These are phyloP conservation scores for Amphipoea lucens DNA, from an alignment of 2,888 invertebrate species.

Conservation along the genomic window DNA sequence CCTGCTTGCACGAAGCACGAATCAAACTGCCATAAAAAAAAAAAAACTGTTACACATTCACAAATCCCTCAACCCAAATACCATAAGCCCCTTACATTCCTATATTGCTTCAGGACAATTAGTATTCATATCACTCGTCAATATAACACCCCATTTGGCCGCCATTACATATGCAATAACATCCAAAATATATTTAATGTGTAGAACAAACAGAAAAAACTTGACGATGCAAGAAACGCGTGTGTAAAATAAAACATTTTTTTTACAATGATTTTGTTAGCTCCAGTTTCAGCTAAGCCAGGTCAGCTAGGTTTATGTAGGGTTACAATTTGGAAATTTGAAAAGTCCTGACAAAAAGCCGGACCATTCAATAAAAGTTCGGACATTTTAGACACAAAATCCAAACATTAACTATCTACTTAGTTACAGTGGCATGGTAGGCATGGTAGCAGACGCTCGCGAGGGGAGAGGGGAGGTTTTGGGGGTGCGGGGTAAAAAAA, in stretches of 20 bases:
- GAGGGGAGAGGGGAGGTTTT: too few relatives aligned
- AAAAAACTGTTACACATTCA: not conserved
- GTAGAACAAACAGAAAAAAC: slow-evolving; percentile 32
- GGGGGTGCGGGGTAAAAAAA: too few relatives aligned
- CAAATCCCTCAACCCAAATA: not conserved
- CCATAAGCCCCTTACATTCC: slow-evolving; percentile 2
- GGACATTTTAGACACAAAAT: too few relatives aligned
- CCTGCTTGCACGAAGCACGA: not conserved
- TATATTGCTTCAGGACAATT: slow-evolving; percentile 22
- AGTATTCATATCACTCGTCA: slow-evolving; percentile 37
- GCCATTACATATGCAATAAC: slow-evolving; percentile 44
- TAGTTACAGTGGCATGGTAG: too few relatives aligned
- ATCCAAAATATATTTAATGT: slow-evolving; percentile 18
- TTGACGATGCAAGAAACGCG: not conserved
- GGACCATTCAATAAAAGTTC: too few relatives aligned
- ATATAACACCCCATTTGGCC: slow-evolving; percentile 45
- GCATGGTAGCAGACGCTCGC: too few relatives aligned
- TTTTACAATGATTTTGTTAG: not conserved
- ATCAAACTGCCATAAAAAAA: not conserved
- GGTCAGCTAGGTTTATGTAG: not conserved
- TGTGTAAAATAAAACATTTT: not conserved
- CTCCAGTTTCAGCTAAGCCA: not conserved
- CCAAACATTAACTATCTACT: too few relatives aligned
- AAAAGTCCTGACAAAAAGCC: too few relatives aligned
- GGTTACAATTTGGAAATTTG: too few relatives aligned